Percentiles rank a stretch among this genome's conserved stretches.
These are phyloP conservation scores for Tuta absoluta DNA, from an alignment of 2,888 invertebrate genomes.

Conservation along the genomic window DNA sequence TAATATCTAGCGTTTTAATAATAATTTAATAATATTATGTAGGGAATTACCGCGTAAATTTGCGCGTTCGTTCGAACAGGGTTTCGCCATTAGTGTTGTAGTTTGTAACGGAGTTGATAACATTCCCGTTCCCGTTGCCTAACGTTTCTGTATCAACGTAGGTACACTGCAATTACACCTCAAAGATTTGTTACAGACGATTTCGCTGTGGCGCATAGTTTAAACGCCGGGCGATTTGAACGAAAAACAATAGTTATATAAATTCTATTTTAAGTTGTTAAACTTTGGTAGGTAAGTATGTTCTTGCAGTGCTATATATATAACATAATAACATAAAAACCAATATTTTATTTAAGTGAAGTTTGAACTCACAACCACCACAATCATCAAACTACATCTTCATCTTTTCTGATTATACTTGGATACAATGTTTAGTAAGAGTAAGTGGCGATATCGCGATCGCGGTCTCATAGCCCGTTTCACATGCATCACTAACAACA, in stretches of 20 bases:
- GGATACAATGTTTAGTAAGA: too few relatives aligned
- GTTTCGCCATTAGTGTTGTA: conserved; percentile 67
- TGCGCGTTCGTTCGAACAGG: conserved; percentile 54
- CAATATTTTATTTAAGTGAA: too few relatives aligned
- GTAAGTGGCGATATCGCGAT: too few relatives aligned
- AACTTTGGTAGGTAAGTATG: too few relatives aligned
- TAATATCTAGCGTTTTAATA: conserved; percentile 21
- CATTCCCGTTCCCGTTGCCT: conserved; percentile 59
- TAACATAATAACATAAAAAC: too few relatives aligned
- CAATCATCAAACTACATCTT: too few relatives aligned
- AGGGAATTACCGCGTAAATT: conserved; percentile 55
- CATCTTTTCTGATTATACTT: too few relatives aligned
- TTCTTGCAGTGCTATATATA: too few relatives aligned
- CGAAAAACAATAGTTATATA: neutral
- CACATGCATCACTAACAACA: neutral
- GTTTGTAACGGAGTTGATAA: conserved; percentile 66
- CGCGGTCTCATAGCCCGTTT: too few relatives aligned
- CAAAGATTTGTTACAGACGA: conserved; percentile 64
- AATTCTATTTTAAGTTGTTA: too few relatives aligned
- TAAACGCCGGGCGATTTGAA: neutral
- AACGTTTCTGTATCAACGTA: conserved; percentile 57
- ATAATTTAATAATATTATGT: conserved; percentile 40
- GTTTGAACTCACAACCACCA: too few relatives aligned
- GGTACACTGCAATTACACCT: conserved; percentile 67
- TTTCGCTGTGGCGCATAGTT: conserved; percentile 46